These are phyloP conservation scores for Pristionchus mayeri DNA, from an alignment of 2,888 invertebrate species.

Conservation along the genomic window DNA sequence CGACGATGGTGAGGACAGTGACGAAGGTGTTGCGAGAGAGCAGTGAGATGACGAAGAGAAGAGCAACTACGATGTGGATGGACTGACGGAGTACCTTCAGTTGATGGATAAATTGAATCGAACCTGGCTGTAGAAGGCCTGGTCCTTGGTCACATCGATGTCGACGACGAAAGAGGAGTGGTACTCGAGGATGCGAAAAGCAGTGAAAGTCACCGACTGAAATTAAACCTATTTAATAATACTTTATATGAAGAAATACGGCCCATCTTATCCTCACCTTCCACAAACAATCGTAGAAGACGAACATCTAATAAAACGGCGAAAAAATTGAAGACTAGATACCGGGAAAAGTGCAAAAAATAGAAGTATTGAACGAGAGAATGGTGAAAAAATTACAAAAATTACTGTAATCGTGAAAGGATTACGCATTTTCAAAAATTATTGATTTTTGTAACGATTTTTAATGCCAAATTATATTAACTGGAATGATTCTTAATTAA, in stretches of 20 bases:
- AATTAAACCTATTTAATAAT: background rate
- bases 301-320: constrained; percentile 10
- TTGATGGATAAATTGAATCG: background rate
- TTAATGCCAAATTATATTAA: no score
- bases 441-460: background rate
- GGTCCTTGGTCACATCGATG: background rate
- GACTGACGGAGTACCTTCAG: background rate
- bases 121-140: constrained; percentile 29
- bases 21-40: constrained; percentile 19
- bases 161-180: background rate
- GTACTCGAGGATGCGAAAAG: background rate
- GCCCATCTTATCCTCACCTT: constrained; percentile 4
- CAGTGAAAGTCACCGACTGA: constrained; percentile 4
- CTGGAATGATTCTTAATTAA: no score
- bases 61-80: constrained; percentile 7
- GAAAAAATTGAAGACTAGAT: background rate
- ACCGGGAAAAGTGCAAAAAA: background rate
- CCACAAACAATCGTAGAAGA: constrained; percentile 31
- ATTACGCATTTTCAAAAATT: background rate
- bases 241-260: background rate
- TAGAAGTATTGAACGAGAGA: no score
- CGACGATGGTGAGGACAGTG: constrained; percentile 25
- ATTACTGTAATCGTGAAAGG: background rate
- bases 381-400: background rate
- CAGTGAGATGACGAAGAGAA: constrained; percentile 17